phyloP scores from a whole-genome alignment of 1,140 invertebrate species.

The Papilio polyxenes region DNA sequence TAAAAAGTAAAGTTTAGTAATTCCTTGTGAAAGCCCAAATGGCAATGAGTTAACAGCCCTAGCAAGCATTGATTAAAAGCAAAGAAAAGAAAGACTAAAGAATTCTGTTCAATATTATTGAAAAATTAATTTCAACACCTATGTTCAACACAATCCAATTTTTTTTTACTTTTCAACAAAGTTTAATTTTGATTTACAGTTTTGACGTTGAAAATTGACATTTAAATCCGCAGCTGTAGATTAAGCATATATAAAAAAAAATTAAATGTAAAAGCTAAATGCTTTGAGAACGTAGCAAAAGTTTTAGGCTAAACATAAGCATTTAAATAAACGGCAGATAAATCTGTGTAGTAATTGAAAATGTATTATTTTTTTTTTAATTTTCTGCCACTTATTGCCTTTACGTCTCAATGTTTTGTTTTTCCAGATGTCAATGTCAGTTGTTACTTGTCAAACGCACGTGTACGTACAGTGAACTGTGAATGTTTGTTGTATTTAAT shows the following conservation, averaged over 20 bases:
- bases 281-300: neutral
- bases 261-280: neutral
- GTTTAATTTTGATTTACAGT: neutral
- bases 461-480: constrained; percentile 14
- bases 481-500: constrained; percentile 5
- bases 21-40: constrained; percentile 70
- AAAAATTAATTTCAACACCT: constrained; percentile 1
- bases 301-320: no score
- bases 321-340: no score
- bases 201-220: no score
- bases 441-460: constrained; percentile 26
- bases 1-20: constrained; percentile 83
- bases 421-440: constrained; percentile 2
- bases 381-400: neutral
- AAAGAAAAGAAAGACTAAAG: neutral
- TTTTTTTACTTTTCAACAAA: neutral
- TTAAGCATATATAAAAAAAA: neutral
- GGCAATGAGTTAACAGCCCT: constrained; percentile 76
- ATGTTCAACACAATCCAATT: neutral
- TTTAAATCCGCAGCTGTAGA: neutral
- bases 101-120: constrained; percentile 5
- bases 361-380: no score
- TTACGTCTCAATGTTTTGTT: neutral
- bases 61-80: constrained; percentile 72
- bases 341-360: neutral